A percentile compares a stretch with the other conserved stretches of the same genome.
phyloP scores from a whole-genome alignment of 2,113 vertebrate species.

The Melierax canorus region DNA sequence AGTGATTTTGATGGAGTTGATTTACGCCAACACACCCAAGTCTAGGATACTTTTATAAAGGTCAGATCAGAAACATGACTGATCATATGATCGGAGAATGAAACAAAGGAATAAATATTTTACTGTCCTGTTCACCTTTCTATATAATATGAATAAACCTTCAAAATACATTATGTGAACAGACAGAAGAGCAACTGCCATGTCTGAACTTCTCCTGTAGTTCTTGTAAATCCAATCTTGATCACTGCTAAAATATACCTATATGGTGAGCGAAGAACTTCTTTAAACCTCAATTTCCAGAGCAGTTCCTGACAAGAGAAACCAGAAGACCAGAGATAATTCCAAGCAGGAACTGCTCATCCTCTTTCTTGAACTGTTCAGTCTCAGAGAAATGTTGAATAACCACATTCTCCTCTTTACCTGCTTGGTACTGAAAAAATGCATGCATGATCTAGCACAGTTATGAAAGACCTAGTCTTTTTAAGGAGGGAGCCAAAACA shows the following conservation, averaged over 20 bases:
- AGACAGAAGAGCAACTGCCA: neutral
- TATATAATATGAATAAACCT: neutral
- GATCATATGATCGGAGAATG: neutral
- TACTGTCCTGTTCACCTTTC: neutral
- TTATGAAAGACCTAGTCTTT: neutral
- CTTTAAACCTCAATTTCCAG: neutral
- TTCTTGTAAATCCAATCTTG: neutral
- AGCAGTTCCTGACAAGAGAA: neutral
- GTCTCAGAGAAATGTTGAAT: neutral
- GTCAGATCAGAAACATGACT: neutral
- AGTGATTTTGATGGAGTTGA: neutral
- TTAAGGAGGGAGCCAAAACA: neutral
- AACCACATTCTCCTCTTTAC: neutral
- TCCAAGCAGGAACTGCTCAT: neutral
- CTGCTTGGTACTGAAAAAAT: neutral
- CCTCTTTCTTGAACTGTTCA: neutral
- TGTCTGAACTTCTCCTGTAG: neutral
- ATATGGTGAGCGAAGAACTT: neutral
- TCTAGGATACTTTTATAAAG: neutral
- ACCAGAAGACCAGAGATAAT: neutral
- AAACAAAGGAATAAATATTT: neutral
- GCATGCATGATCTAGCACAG: neutral
- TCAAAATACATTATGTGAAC: neutral
- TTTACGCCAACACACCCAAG: neutral
- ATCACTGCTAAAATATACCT: neutral